Base-by-base conservation (phyloP, 1,140 invertebrate genomes). In the Conopomorpha cramerella region DNA sequence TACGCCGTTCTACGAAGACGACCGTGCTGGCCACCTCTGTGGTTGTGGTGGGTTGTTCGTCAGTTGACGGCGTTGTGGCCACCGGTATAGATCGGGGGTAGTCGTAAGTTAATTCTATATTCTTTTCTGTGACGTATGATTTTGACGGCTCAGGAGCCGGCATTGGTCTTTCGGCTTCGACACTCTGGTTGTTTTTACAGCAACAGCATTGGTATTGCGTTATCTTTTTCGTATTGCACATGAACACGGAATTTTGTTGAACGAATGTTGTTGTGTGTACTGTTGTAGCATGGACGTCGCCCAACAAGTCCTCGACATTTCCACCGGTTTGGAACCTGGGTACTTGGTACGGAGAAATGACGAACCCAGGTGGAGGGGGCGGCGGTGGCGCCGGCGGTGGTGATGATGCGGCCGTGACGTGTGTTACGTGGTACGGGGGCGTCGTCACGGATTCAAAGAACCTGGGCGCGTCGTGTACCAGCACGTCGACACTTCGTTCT, bases 1-100 rank as follows among this genome's bases (percentile, higher is more conserved):
- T 71, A 31, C 66, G 58, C 55, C 72, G 64, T 51, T 77, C 73
- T 8, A 79, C 67, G 43, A 79, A 71, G 37, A 79, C 66, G 31
- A 79, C 64, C 2, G 74, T 78, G 47, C 73, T 79, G 4, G 74
- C 76, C 6, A 79, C 71, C 51, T 79, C 77, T 13, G 77, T 79
- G 1, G 77, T 79, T 0, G 74, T 79, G 1, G 66, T 65, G 32
- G 54, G 52, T 16, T 59, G 30, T 14, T 70, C 59, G 8, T 66
- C 51, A 1, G 61, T 61, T 38, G 60, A 65, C 6, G 54, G 52
- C 36, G 49, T 67, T 26, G 48, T 60, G 34, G 46, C 59, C 19
- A 76, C 47, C 15, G 71, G 65, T 11, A 54, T 66, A 12, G 61
- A 48, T 56, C 64, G 61, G 0, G 77, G 77, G 48, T 79, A 79